A percentile compares a stretch with the other conserved stretches of the same genome.
These are phyloP conservation scores for Centropus bengalensis DNA, from an alignment of 2,113 vertebrate genomes.

Conservation along the genomic window DNA sequence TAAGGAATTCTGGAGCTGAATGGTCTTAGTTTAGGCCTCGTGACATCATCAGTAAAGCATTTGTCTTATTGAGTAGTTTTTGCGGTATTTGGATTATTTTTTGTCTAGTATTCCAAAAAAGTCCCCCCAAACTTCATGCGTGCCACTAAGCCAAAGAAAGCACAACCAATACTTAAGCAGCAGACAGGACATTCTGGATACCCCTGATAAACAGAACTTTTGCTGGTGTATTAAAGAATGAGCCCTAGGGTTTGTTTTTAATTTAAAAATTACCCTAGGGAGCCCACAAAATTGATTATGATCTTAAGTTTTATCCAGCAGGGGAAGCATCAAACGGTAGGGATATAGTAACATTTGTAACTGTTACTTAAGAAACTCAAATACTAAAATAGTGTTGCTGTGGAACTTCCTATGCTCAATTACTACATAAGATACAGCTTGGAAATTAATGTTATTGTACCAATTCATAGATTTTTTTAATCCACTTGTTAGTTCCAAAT, in stretches of 20 bases:
- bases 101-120: background rate
- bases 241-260: background rate
- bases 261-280: too few relatives aligned
- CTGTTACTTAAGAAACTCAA: background rate
- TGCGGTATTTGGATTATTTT: background rate
- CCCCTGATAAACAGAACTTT: background rate
- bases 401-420: background rate
- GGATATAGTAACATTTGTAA: background rate
- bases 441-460: background rate
- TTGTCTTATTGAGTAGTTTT: background rate
- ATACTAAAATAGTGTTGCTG: background rate
- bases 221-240: background rate
- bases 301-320: background rate
- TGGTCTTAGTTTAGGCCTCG: background rate
- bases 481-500: background rate
- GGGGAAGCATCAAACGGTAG: background rate
- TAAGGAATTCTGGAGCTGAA: constrained; percentile 20
- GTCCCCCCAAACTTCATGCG: background rate
- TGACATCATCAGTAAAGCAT: background rate
- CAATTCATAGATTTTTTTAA: background rate
- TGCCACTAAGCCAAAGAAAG: background rate
- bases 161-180: background rate
- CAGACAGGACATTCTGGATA: background rate
- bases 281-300: background rate
- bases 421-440: background rate